Conservation (phyloP, 2,113 vertebrate species). For the Cynopterus brachyotis region DNA sequence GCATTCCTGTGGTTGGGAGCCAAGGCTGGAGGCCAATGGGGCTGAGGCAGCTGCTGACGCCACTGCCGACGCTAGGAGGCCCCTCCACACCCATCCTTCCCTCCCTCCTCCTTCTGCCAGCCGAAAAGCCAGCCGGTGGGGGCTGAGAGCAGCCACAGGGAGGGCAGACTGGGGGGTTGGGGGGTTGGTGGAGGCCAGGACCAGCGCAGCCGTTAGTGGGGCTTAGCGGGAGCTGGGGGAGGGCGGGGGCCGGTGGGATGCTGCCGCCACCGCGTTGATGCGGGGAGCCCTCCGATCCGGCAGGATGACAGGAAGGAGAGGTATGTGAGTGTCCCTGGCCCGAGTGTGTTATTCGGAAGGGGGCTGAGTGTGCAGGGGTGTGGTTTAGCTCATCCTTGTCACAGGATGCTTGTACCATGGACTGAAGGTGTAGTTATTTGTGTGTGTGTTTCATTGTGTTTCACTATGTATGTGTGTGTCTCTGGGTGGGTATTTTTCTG, state of each 20-base stretch:
- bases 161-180: not conserved
- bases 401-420: conserved; percentile 50
- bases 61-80: conserved; percentile 69
- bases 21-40: conserved; percentile 76
- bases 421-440: conserved; percentile 33
- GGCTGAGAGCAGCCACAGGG: not conserved
- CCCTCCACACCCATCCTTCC: conserved; percentile 88
- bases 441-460: conserved; percentile 27
- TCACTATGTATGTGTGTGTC: not conserved
- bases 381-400: not conserved
- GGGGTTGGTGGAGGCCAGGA: not conserved
- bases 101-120: conserved; percentile 78
- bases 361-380: not conserved
- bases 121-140: conserved; percentile 81
- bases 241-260: conserved; percentile 25
- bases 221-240: not conserved
- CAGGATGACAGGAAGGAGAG: conserved; percentile 74
- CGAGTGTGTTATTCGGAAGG: not conserved
- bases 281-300: not conserved
- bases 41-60: conserved; percentile 74
- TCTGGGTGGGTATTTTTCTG: conserved; percentile 58
- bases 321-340: conserved; percentile 63
- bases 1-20: conserved; percentile 78
- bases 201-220: not conserved
- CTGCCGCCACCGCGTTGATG: conserved; percentile 2